Evolutionary conservation across 2,888 invertebrate genomes (phyloP).

Genomic region (Ametastegia equiseti): DNA sequence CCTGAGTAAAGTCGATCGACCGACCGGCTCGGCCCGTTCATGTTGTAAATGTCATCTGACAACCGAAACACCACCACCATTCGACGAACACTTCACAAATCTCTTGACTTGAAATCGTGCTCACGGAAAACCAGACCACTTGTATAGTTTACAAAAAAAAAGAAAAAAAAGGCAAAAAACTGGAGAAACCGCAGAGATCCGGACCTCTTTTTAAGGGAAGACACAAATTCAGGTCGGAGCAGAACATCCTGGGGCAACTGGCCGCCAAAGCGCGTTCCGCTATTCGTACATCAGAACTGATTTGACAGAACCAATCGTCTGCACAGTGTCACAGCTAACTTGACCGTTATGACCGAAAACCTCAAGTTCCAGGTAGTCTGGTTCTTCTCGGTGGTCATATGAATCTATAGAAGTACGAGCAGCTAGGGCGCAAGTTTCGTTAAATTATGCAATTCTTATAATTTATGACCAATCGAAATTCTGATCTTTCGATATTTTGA

Average conservation of each 20-base stretch:
- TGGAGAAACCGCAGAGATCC: constrained; percentile 14
- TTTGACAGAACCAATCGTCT: constrained; percentile 35
- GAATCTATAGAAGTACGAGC: not conserved
- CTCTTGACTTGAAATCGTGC: constrained; percentile 21
- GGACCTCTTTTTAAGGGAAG: not conserved
- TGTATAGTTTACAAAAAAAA: not conserved
- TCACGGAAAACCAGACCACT: constrained; percentile 26
- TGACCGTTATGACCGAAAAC: not conserved
- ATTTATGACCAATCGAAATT: too few relatives aligned
- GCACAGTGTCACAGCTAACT: constrained; percentile 20
- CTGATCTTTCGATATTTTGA: too few relatives aligned
- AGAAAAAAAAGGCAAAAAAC: not conserved
- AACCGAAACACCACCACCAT: constrained; percentile 1
- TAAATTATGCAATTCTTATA: too few relatives aligned
- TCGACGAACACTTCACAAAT: constrained; percentile 27
- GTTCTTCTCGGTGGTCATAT: not conserved
- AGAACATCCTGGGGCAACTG: constrained; percentile 17
- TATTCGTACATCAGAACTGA: constrained; percentile 35
- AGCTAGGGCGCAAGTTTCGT: too few relatives aligned
- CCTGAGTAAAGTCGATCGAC: not conserved
- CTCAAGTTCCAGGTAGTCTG: not conserved
- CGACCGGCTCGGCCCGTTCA: not conserved
- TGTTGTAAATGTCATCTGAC: constrained; percentile 5
- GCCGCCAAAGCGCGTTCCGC: constrained; percentile 18
- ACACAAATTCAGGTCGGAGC: constrained; percentile 15